phyloP scores from a whole-genome alignment of 2,797 vertebrate species.

The Luscinia megarhynchos region DNA sequence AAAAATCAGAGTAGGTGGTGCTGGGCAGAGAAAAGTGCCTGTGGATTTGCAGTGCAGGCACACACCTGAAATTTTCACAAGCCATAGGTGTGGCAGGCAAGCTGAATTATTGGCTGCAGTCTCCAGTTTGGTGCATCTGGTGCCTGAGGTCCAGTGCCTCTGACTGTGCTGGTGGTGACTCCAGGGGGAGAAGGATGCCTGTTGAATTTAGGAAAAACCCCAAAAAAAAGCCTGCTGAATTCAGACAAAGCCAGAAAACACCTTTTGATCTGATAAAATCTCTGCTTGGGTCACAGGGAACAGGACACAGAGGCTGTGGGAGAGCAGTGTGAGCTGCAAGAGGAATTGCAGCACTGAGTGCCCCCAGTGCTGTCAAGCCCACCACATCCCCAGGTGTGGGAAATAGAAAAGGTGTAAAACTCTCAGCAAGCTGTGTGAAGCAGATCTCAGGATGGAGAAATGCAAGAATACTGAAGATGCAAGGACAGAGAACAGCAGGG shows the following conservation, averaged over 20 bases:
- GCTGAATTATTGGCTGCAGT: neutral
- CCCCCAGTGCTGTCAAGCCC: neutral
- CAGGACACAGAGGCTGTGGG: accelerated
- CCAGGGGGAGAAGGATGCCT: no score
- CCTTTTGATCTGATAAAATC: neutral
- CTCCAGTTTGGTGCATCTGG: neutral
- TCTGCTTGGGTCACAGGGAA: neutral
- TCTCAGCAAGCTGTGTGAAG: no score
- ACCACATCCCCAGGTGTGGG: neutral
- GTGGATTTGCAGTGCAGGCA: neutral
- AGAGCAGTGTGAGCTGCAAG: neutral
- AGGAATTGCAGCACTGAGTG: neutral
- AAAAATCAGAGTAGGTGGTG: neutral
- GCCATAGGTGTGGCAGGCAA: neutral
- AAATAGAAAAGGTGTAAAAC: no score
- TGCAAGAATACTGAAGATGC: no score
- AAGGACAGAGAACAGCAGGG: no score
- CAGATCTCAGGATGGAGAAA: no score
- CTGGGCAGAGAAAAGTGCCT: neutral
- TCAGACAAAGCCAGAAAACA: neutral
- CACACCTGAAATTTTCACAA: neutral
- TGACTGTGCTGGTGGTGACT: neutral
- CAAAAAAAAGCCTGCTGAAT: no score
- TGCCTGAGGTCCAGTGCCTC: neutral
- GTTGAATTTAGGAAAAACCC: no score